These are phyloP conservation scores for Glareola pratincola DNA, from an alignment of 2,113 vertebrate genomes.

Conservation along the genomic window DNA sequence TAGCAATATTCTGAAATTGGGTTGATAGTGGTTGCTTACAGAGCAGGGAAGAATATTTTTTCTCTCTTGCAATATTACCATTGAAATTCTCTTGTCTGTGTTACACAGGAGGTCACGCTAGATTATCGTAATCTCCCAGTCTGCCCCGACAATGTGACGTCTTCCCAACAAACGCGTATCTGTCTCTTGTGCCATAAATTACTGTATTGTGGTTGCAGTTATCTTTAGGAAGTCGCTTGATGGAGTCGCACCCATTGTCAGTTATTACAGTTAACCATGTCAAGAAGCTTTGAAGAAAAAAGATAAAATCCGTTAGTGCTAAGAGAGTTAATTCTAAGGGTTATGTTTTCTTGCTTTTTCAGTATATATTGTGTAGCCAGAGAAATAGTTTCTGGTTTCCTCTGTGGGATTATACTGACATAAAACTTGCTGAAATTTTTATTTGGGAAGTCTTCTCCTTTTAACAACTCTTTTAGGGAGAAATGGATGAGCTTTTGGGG, in stretches of 20 bases:
- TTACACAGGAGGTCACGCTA: slow-evolving; percentile 2
- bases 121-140: slow-evolving; percentile 30
- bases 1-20: neutral
- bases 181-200: neutral
- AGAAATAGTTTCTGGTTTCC: neutral
- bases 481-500: neutral
- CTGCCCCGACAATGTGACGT: neutral
- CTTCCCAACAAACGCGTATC: neutral
- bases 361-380: neutral
- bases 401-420: neutral
- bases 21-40: neutral
- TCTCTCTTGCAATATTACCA: neutral
- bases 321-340: neutral
- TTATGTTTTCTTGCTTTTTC: neutral
- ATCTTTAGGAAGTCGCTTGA: neutral
- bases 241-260: neutral
- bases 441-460: neutral
- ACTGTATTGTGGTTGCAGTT: neutral
- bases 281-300: neutral
- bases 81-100: slow-evolving; percentile 31
- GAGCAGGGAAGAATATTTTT: neutral
- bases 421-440: neutral
- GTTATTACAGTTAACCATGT: neutral
- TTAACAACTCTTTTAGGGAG: neutral
- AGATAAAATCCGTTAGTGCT: neutral